Base-by-base conservation (phyloP, 2,113 vertebrate species). In the Rafetus swinhoei region DNA sequence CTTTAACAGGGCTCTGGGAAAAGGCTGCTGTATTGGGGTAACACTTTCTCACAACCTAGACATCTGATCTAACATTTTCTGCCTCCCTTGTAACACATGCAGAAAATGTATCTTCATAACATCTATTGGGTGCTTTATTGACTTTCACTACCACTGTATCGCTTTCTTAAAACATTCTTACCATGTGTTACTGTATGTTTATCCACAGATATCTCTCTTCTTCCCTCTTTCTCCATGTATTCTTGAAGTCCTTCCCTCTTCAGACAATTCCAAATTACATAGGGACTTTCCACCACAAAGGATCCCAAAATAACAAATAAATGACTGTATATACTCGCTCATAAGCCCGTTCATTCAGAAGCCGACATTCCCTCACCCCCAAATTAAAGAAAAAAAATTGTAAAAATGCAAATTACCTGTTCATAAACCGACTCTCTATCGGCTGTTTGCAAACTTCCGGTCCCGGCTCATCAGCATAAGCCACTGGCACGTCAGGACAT, bases 1-100 rank as follows among this genome's bases (percentile, higher is more conserved):
- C 93, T 93, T 2, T 18, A 45, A 76, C 80, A 81, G 87, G 85
- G 69, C 86, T 86, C 72, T 82, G 14, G 53, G 74, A 86, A 86
- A 54, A 83, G 74, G 52, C 35, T 50, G 16, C 45, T 35, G 35
- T 1, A 6, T 14, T 39, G 29, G 32, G 27, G 24, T 86, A 8
- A 85, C 29, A 53, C 27, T 74, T 55, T n/a, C 84, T 91, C 39
- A 14, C 0, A 0, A 27, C 74, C 45, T 77, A 35, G 50, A 19
- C 59, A 72, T 60, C 27, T 81, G 57, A n/a, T 24, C 10, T 35
- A 59, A 12, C 65, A 84, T 94, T 57, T 85, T 24, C 2, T 5
- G 0, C 12, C 85, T 94, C 11, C 82, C 83, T 82, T 93, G 85
- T 19, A 62, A n/a, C 27, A 13, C 9, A 85, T 29, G 2, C 57